phyloP scores from a whole-genome alignment of 2,113 vertebrate species.

The Limnothrissa miodon region DNA sequence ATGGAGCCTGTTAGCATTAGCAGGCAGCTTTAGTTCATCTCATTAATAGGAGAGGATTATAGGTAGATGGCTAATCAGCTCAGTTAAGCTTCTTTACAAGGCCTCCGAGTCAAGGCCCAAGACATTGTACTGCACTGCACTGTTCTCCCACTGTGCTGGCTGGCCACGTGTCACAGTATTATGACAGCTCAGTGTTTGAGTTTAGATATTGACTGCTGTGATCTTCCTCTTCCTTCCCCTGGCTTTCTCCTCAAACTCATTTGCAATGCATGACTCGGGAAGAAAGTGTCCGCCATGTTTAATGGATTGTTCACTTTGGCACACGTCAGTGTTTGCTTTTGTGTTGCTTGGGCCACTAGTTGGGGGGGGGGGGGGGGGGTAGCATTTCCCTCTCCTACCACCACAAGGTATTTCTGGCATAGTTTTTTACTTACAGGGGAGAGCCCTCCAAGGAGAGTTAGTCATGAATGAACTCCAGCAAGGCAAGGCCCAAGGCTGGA shows the following conservation, averaged over 20 bases:
- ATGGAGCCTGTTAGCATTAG: neutral
- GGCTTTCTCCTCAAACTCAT: slow-evolving; percentile 1
- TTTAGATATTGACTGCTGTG: slow-evolving; percentile 13
- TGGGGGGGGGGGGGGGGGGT: neutral
- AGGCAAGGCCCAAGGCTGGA: neutral
- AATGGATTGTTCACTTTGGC: slow-evolving; percentile 12
- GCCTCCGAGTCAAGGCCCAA: neutral
- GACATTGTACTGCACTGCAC: neutral
- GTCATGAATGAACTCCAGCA: slow-evolving; percentile 40
- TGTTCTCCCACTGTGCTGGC: neutral
- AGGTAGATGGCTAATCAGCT: neutral
- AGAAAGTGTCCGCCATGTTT: slow-evolving; percentile 9
- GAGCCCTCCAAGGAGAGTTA: slow-evolving; percentile 24
- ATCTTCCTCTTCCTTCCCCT: neutral
- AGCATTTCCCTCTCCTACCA: neutral
- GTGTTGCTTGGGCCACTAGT: neutral
- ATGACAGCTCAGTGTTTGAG: neutral
- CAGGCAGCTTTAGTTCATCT: neutral
- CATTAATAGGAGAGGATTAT: slow-evolving; percentile 10
- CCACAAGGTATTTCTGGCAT: slow-evolving; percentile 22
- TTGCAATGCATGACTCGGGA: neutral
- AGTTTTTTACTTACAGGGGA: slow-evolving; percentile 25
- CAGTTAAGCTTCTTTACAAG: neutral
- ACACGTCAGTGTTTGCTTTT: neutral
- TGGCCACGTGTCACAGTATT: neutral